Evolutionary conservation across 2,113 vertebrate genomes (phyloP).

Genomic region (Micromys minutus): DNA sequence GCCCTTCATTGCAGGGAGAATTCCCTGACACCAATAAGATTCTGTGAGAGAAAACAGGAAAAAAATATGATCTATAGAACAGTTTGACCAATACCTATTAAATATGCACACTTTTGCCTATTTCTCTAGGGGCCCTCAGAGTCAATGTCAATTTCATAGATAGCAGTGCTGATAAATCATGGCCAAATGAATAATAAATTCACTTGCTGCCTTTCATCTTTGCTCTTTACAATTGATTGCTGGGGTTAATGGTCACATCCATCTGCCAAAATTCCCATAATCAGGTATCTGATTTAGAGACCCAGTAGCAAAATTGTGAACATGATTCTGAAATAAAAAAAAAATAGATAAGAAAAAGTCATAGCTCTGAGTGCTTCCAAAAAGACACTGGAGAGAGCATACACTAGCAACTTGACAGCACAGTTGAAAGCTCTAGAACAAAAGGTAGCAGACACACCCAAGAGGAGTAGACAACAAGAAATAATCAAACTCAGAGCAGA

Average conservation of each 20-base stretch:
- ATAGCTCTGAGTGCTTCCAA: no score
- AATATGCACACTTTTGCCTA: background rate
- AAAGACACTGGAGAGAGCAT: no score
- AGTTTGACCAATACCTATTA: background rate
- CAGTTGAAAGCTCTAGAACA: no score
- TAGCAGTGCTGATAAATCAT: background rate
- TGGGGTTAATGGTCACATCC: background rate
- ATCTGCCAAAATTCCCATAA: background rate
- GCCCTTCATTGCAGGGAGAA: no score
- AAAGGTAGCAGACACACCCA: no score
- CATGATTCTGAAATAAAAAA: conserved; percentile 1
- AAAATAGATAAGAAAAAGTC: background rate
- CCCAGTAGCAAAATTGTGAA: background rate
- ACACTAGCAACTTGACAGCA: no score
- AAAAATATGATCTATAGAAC: background rate
- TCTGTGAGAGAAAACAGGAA: background rate
- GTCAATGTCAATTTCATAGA: background rate
- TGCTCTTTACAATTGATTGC: background rate
- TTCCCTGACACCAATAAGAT: background rate
- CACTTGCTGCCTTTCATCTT: background rate
- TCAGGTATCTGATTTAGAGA: background rate
- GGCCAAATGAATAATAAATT: background rate
- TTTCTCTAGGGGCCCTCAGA: background rate
- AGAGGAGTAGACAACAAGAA: no score
- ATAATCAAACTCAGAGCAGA: no score